These are phyloP conservation scores for Illadopsis cleaveri DNA, from an alignment of 2,113 vertebrate genomes.

Conservation along the genomic window DNA sequence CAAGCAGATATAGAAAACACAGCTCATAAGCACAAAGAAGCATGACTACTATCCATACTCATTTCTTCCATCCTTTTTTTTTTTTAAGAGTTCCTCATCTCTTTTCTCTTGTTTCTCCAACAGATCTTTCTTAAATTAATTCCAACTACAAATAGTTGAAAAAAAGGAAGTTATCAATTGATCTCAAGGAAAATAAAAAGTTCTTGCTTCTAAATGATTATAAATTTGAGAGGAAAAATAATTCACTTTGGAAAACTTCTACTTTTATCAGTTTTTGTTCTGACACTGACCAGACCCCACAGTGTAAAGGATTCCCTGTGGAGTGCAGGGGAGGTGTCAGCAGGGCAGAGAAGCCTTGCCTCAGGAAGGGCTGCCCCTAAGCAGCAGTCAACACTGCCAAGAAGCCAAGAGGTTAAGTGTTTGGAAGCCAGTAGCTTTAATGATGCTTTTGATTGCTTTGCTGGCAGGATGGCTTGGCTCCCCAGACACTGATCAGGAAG, in stretches of 20 bases:
- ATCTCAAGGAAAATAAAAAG: background rate
- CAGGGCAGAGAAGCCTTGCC: background rate
- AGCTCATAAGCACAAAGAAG: background rate
- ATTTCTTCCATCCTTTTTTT: background rate
- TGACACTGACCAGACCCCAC: background rate
- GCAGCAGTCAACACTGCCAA: background rate
- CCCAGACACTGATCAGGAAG: background rate
- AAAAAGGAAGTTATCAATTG: background rate
- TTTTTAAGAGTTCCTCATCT: background rate
- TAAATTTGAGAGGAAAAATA: background rate
- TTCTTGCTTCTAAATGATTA: background rate
- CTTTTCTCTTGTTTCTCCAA: background rate
- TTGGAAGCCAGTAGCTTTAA: background rate
- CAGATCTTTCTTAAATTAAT: background rate
- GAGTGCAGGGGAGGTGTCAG: background rate
- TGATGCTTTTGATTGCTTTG: background rate
- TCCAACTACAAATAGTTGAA: background rate
- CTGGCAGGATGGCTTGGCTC: background rate
- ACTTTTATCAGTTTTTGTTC: background rate
- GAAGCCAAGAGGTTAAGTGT: background rate
- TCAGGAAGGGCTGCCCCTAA: background rate
- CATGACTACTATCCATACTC: background rate
- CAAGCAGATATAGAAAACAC: background rate
- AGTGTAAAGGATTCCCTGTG: background rate
- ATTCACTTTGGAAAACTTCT: background rate